Conservation (phyloP, 2,888 invertebrate species). For the Clusia tigrina region DNA sequence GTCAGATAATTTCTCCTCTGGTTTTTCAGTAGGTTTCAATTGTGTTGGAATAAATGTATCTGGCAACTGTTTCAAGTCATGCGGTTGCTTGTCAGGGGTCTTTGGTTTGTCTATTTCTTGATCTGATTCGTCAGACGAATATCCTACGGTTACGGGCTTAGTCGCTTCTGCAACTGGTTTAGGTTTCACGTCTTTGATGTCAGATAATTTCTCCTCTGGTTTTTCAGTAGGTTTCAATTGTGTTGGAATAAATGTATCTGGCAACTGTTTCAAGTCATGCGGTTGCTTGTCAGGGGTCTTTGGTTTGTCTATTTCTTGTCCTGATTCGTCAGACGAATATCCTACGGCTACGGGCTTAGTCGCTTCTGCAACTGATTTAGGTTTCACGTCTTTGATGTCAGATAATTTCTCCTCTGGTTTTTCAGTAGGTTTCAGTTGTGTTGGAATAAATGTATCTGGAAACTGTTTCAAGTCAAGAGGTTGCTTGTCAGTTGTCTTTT, state of each 20-base stretch:
- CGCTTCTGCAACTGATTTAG: background rate
- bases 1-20: slow-evolving; percentile 3
- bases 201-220: slow-evolving; percentile 5
- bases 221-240: background rate
- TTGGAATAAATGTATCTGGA: background rate
- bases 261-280: background rate
- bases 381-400: slow-evolving; percentile 5
- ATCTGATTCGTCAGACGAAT: slow-evolving; percentile 21
- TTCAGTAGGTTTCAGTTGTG: slow-evolving; percentile 14
- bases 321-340: slow-evolving; percentile 16
- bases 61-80: background rate
- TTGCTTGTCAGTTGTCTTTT: background rate
- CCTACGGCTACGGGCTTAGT: background rate
- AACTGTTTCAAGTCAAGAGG: background rate
- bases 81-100: background rate
- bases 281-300: background rate
- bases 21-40: slow-evolving; percentile 1
- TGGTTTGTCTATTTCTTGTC: background rate
- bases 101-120: slow-evolving; percentile 9
- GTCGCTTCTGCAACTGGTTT: background rate
- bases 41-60: background rate
- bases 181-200: background rate
- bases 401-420: slow-evolving; percentile 20
- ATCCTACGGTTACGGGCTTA: background rate
- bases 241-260: background rate